Evolutionary conservation across 2,797 vertebrate genomes (phyloP).

Genomic region (Anableps anableps): DNA sequence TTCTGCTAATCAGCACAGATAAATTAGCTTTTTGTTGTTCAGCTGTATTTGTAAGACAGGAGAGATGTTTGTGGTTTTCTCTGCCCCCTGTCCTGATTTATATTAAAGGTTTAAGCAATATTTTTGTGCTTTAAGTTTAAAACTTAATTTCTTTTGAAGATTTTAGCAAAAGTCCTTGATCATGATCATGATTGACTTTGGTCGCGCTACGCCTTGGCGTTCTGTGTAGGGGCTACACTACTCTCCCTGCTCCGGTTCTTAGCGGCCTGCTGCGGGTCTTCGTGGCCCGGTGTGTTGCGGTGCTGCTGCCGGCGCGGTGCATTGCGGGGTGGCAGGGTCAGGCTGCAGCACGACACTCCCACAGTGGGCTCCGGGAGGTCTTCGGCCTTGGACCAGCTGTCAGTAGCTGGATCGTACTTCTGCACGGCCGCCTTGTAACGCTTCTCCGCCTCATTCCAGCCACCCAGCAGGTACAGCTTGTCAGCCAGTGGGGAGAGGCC

Average conservation of each 20-base stretch:
- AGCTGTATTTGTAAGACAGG: not conserved
- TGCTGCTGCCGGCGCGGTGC: constrained; percentile 68
- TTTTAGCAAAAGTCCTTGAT: constrained; percentile 10
- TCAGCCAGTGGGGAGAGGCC: constrained; percentile 79
- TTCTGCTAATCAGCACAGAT: not conserved
- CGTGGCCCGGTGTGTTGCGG: constrained; percentile 76
- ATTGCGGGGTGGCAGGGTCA: constrained; percentile 80
- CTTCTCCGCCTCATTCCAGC: constrained; percentile 88
- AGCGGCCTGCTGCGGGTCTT: constrained; percentile 59
- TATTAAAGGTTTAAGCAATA: not conserved
- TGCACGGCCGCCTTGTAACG: constrained; percentile 86
- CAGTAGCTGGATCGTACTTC: constrained; percentile 82
- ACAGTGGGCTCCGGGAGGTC: constrained; percentile 86
- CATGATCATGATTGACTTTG: constrained; percentile 46
- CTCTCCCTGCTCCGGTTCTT: constrained; percentile 72
- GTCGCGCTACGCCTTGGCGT: constrained; percentile 51
- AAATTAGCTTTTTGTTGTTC: not conserved
- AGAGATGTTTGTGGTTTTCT: not conserved
- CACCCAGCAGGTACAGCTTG: constrained; percentile 82
- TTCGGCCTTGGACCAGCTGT: constrained; percentile 81
- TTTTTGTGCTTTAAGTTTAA: not conserved
- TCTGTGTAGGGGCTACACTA: constrained; percentile 61
- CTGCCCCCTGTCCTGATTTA: not conserved
- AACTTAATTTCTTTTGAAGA: not conserved
- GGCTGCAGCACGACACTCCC: constrained; percentile 86